These are phyloP conservation scores for Paralvinella palmiformis DNA, from an alignment of 1,140 invertebrate species.

Conservation along the genomic window DNA sequence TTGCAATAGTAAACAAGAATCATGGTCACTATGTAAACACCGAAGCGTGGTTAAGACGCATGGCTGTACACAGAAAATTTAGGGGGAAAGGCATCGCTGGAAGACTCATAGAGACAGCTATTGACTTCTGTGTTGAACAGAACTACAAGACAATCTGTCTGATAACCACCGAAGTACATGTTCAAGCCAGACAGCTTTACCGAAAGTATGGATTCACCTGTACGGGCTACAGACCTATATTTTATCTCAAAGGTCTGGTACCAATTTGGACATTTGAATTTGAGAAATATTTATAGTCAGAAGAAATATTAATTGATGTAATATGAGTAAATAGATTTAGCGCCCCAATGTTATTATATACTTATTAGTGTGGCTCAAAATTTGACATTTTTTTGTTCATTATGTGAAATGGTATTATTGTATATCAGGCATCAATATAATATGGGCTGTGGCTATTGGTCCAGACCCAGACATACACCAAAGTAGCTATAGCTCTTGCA, in stretches of 20 bases:
- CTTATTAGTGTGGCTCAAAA: background rate
- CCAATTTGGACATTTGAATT: constrained; percentile 25
- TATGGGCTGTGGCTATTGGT: too few relatives aligned
- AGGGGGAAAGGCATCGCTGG: constrained; percentile 27
- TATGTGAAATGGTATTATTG: background rate
- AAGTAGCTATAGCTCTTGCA: too few relatives aligned
- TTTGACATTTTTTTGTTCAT: background rate
- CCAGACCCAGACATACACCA: too few relatives aligned
- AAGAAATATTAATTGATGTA: background rate
- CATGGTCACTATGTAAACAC: constrained; percentile 6
- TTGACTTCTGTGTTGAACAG: constrained; percentile 22
- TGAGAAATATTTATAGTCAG: constrained; percentile 4
- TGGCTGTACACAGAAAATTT: constrained; percentile 24
- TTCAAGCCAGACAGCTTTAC: constrained; percentile 25
- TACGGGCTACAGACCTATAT: constrained; percentile 19
- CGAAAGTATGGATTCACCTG: constrained; percentile 21
- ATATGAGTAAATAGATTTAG: background rate
- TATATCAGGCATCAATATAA: too few relatives aligned
- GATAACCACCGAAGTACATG: constrained; percentile 27
- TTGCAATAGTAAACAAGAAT: constrained; percentile 12
- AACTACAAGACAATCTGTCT: constrained; percentile 22
- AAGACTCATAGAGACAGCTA: constrained; percentile 14
- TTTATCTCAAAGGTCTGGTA: constrained; percentile 23
- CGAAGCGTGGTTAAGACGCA: constrained; percentile 27
- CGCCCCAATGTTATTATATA: background rate